Evolutionary conservation across 2,797 vertebrate genomes (phyloP).

Genomic region (Acanthis flammea): DNA sequence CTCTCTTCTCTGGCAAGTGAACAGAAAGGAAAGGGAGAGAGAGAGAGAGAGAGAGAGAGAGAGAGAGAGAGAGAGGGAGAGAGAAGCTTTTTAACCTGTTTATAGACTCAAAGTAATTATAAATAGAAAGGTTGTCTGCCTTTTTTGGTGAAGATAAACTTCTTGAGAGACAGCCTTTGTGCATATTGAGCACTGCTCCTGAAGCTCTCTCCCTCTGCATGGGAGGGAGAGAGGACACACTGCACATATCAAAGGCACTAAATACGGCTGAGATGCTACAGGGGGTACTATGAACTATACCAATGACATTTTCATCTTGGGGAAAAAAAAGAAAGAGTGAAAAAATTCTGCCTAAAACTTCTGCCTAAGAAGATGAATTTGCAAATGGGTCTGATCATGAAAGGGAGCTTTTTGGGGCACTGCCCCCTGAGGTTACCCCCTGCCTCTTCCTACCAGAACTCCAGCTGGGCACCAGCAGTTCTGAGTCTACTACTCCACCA

Average conservation of each 20-base stretch:
- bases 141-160: constrained; percentile 1
- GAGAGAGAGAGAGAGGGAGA: background rate
- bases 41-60: background rate
- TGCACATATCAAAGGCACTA: background rate
- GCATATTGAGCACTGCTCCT: background rate
- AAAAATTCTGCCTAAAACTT: background rate
- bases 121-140: background rate
- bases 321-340: background rate
- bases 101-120: background rate
- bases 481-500: background rate
- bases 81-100: background rate
- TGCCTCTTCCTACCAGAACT: background rate
- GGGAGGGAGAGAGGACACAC: background rate
- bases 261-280: background rate
- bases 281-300: background rate
- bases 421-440: background rate
- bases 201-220: background rate
- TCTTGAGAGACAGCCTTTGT: constrained; percentile 3
- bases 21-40: background rate
- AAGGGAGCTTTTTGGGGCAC: background rate
- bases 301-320: background rate
- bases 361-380: background rate
- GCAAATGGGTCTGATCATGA: background rate
- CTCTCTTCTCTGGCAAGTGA: background rate
- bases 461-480: background rate